These are phyloP conservation scores for Amia ocellicauda DNA, from an alignment of 2,113 vertebrate species.

Conservation along the genomic window DNA sequence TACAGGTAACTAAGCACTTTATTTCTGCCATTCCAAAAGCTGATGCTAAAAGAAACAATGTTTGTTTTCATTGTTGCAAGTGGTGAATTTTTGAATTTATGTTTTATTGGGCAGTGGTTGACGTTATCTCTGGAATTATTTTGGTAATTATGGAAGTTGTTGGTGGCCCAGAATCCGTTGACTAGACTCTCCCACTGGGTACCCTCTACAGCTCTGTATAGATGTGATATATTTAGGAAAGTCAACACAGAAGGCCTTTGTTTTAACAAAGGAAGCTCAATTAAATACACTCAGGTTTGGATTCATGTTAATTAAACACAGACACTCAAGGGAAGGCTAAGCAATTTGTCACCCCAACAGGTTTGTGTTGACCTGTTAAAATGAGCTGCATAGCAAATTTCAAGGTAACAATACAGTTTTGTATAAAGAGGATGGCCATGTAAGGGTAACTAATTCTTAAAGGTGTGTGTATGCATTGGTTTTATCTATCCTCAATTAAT, in stretches of 20 bases:
- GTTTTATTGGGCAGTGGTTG: constrained; percentile 62
- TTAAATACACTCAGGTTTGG: not conserved
- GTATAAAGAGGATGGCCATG: not conserved
- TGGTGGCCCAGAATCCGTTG: constrained; percentile 56
- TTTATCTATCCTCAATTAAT: no score
- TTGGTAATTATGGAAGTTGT: constrained; percentile 61
- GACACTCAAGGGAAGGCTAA: not conserved
- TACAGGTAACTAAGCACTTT: no score
- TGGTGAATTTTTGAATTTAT: constrained; percentile 50
- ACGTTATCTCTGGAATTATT: constrained; percentile 68
- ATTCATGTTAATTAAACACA: not conserved
- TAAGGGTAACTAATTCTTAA: no score
- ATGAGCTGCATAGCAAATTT: not conserved
- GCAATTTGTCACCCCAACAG: not conserved
- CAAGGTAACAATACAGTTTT: not conserved
- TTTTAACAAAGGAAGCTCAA: not conserved
- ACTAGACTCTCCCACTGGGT: constrained; percentile 56
- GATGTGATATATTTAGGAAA: constrained; percentile 13
- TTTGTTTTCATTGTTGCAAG: constrained; percentile 2
- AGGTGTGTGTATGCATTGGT: no score
- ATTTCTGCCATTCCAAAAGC: no score
- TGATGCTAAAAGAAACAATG: not conserved
- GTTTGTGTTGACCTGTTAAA: not conserved
- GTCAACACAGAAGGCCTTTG: not conserved
- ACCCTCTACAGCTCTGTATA: constrained; percentile 21